These are phyloP conservation scores for Apodemia hepburni DNA, from an alignment of 2,888 invertebrate species.

Conservation along the genomic window DNA sequence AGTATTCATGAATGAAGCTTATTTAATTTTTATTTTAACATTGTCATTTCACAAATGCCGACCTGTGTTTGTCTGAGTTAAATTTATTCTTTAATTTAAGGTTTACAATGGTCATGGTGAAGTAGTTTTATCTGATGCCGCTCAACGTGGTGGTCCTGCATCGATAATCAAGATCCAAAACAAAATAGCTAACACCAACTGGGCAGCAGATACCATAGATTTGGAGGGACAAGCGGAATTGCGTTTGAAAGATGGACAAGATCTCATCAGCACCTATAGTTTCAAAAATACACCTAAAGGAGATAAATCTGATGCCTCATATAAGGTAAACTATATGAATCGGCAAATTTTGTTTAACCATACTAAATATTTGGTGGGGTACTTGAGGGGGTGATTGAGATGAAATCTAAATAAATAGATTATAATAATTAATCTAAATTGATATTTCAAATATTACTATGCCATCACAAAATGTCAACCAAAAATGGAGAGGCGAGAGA, in stretches of 20 bases:
- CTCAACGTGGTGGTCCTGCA: conserved; percentile 54
- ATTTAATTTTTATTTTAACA: no score
- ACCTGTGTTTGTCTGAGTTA: no score
- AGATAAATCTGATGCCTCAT: conserved; percentile 47
- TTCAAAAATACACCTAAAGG: conserved; percentile 52
- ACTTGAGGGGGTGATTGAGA: no score
- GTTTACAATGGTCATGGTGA: conserved; percentile 52
- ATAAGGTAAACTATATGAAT: conserved; percentile 45
- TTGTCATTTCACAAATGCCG: no score
- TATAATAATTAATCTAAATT: no score
- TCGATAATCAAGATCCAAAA: conserved; percentile 56
- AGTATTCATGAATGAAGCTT: no score
- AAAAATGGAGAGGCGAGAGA: no score
- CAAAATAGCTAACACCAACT: conserved; percentile 51
- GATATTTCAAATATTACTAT: no score
- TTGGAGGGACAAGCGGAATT: conserved; percentile 57
- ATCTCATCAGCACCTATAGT: conserved; percentile 47
- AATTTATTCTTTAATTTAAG: conserved; percentile 35
- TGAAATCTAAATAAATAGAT: no score
- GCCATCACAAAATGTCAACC: no score
- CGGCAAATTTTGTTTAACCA: no score
- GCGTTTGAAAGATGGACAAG: conserved; percentile 54
- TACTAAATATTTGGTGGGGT: no score
- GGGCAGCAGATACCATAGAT: conserved; percentile 47
- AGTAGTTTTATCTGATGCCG: conserved; percentile 50